Conservation (phyloP, 2,113 vertebrate genomes). For the Perognathus longimembris region DNA sequence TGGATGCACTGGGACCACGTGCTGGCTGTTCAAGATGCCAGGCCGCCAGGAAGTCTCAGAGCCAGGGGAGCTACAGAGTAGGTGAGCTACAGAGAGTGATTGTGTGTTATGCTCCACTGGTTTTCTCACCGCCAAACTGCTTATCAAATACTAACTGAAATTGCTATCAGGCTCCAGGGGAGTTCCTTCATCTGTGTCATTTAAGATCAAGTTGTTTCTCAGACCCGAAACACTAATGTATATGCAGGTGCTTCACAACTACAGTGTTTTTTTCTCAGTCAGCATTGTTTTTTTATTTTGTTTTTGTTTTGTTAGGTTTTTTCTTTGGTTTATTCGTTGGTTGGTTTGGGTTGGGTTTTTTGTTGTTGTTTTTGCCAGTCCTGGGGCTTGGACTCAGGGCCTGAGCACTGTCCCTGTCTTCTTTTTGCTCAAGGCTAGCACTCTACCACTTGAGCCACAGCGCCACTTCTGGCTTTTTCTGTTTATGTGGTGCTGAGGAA, state of each 20-base stretch:
- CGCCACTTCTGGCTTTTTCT: no score
- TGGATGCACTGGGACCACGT: not conserved
- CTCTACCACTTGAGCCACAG: no score
- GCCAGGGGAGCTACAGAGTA: rapidly evolving
- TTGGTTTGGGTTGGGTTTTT: no score
- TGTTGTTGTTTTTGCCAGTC: no score
- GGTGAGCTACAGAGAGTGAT: not conserved
- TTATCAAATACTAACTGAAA: slow-evolving; percentile 27
- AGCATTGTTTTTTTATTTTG: no score
- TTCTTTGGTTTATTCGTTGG: no score
- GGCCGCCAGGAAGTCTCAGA: not conserved
- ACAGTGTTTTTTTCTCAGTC: not conserved
- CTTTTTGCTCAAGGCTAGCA: no score
- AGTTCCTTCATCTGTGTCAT: not conserved
- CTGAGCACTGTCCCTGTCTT: no score
- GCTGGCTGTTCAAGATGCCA: not conserved
- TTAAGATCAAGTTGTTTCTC: slow-evolving; percentile 3
- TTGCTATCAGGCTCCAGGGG: not conserved
- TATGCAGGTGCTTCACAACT: not conserved
- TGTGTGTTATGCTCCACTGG: not conserved
- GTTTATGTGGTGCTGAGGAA: no score
- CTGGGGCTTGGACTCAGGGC: no score
- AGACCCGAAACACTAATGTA: not conserved
- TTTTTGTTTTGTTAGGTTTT: no score
- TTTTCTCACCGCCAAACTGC: not conserved